Evolutionary conservation across 2,797 vertebrate species (phyloP).

Genomic region (Enteromius paludinosus): DNA sequence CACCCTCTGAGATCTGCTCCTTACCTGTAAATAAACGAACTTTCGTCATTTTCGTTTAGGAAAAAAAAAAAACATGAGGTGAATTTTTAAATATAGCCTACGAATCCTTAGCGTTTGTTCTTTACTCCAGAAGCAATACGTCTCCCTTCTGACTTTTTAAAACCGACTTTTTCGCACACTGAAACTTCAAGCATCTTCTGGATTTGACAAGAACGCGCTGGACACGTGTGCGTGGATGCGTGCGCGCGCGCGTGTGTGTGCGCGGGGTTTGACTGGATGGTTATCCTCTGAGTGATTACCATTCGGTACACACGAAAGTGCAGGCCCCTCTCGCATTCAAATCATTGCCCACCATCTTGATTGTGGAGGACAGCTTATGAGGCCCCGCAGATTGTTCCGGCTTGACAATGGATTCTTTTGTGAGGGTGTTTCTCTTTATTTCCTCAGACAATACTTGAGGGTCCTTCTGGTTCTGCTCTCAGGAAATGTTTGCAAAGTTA

Average conservation of each 20-base stretch:
- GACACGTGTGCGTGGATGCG: slow-evolving; percentile 12
- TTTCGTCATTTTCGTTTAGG: not conserved
- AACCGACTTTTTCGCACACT: not conserved
- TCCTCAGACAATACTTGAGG: slow-evolving; percentile 80
- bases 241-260: not conserved
- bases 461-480: slow-evolving; percentile 84
- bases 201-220: not conserved
- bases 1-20: not conserved
- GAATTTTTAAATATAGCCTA: not conserved
- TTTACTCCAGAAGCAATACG: not conserved
- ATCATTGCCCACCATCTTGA: slow-evolving; percentile 85
- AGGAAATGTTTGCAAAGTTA: slow-evolving; percentile 93
- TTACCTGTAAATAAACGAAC: slow-evolving; percentile 14
- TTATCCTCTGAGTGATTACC: slow-evolving; percentile 81
- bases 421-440: slow-evolving; percentile 88
- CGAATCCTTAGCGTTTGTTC: not conserved
- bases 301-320: slow-evolving; percentile 83
- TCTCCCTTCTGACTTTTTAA: not conserved
- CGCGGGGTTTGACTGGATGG: slow-evolving; percentile 69
- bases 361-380: slow-evolving; percentile 88
- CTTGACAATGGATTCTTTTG: slow-evolving; percentile 85
- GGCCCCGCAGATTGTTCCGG: slow-evolving; percentile 83
- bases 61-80: not conserved
- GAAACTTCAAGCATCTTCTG: not conserved
- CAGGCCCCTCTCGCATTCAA: slow-evolving; percentile 86